A percentile compares a stretch with the other conserved stretches of the same genome.
phyloP scores from a whole-genome alignment of 2,113 vertebrate species.

The Fulica atra region DNA sequence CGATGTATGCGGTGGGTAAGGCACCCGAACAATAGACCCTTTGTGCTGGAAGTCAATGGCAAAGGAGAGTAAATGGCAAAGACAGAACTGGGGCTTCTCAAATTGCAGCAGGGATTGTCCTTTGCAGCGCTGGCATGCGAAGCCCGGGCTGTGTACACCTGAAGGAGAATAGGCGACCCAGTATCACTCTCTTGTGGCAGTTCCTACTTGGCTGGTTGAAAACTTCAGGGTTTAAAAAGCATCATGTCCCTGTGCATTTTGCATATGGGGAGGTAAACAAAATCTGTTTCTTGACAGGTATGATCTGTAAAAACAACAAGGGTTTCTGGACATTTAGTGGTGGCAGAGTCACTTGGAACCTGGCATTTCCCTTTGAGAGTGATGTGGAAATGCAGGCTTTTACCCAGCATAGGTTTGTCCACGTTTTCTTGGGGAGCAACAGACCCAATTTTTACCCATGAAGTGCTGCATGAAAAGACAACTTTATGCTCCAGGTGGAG shows the following conservation, averaged over 20 bases:
- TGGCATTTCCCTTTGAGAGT: not conserved
- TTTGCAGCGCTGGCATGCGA: not conserved
- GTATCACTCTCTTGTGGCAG: not conserved
- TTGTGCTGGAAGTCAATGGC: not conserved
- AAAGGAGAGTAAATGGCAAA: not conserved
- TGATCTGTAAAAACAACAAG: not conserved
- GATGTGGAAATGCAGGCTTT: not conserved
- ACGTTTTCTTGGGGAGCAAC: not conserved
- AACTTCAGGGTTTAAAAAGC: not conserved
- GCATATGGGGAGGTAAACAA: not conserved
- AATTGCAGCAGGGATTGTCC: constrained; percentile 25
- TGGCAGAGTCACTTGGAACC: not conserved
- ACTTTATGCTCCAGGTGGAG: not conserved
- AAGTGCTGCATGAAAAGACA: not conserved
- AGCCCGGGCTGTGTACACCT: not conserved
- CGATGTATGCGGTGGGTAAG: not conserved
- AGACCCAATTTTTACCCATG: not conserved
- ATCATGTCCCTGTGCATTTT: not conserved
- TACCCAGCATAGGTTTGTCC: not conserved
- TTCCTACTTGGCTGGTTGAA: not conserved
- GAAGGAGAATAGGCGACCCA: not conserved
- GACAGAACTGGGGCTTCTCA: not conserved
- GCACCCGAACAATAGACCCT: not conserved
- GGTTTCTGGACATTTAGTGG: not conserved
- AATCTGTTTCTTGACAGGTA: not conserved